Conservation (phyloP, 1,140 invertebrate species). For the Ridgeia piscesae region DNA sequence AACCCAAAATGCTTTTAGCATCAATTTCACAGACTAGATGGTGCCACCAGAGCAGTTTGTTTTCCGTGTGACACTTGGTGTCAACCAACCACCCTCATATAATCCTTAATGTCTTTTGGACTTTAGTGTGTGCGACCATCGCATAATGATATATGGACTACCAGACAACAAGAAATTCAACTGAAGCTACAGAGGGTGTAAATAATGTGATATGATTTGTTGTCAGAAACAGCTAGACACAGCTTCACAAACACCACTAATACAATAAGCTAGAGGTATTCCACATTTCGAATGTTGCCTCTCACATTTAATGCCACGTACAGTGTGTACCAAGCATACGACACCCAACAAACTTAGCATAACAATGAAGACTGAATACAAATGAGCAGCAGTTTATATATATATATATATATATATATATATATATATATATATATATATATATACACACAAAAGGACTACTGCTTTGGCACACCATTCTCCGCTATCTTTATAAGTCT, state of each 20-base stretch:
- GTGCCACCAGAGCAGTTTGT: too few species aligned
- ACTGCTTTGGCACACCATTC: not conserved
- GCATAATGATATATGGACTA: too few species aligned
- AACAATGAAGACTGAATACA: not conserved
- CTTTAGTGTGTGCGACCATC: too few species aligned
- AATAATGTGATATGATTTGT: not conserved
- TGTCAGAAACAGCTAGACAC: not conserved
- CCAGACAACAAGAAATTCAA: not conserved
- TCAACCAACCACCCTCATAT: too few species aligned
- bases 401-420: too few species aligned
- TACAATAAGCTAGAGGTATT: not conserved
- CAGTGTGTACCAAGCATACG: not conserved
- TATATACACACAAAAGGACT: too few species aligned
- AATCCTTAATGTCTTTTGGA: too few species aligned
- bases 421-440: too few species aligned
- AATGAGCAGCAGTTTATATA: not conserved
- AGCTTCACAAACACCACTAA: not conserved
- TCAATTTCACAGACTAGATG: too few species aligned
- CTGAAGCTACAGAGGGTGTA: not conserved
- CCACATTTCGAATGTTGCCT: not conserved
- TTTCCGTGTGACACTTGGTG: too few species aligned
- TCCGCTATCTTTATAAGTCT: not conserved
- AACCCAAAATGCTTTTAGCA: too few species aligned
- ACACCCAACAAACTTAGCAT: not conserved
- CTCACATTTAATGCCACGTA: not conserved